Evolutionary conservation across 2,797 vertebrate genomes (phyloP).

Genomic region (Phrynocephalus guinanensis): DNA sequence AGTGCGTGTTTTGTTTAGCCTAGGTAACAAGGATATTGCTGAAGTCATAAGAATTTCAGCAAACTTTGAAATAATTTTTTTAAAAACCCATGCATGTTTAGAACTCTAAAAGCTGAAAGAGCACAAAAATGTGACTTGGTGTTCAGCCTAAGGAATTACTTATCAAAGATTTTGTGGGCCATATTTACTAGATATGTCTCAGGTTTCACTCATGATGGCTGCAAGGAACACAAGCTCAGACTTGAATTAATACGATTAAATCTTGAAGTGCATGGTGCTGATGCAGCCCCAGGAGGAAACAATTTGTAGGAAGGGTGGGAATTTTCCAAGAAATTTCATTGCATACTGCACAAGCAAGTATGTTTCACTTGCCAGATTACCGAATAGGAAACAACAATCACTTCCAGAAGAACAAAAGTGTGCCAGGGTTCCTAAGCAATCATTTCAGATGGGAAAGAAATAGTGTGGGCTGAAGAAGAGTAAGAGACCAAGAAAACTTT

Average conservation of each 20-base stretch:
- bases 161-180: neutral
- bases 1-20: neutral
- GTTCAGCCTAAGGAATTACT: neutral
- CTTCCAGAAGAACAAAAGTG: neutral
- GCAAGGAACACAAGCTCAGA: neutral
- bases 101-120: neutral
- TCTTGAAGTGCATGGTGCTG: neutral
- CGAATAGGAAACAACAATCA: neutral
- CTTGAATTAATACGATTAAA: neutral
- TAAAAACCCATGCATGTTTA: neutral
- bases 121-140: neutral
- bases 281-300: neutral
- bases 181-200: too few species aligned
- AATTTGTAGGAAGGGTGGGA: neutral
- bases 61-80: neutral
- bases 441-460: neutral
- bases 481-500: neutral
- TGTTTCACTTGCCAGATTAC: neutral
- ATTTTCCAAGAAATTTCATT: slow-evolving; percentile 7
- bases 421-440: neutral
- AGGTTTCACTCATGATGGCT: too few species aligned
- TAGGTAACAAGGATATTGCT: neutral
- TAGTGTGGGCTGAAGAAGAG: neutral
- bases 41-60: neutral
- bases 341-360: neutral